phyloP scores from a whole-genome alignment of 92 coral and sea anemone genomes.

The Phenganax stokvisi region DNA sequence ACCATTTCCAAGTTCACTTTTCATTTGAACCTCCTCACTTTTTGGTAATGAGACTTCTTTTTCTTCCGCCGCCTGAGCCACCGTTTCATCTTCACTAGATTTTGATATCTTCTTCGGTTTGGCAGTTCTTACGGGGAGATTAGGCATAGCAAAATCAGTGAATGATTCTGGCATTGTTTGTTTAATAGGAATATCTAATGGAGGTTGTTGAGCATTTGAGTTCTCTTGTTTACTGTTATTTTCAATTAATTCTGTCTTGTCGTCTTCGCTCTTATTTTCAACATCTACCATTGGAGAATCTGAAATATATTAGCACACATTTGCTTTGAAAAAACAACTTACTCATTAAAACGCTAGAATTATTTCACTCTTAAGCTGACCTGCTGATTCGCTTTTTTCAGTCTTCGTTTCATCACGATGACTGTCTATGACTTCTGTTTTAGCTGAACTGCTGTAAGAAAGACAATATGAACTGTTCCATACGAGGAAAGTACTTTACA shows the following conservation, averaged over 20 bases:
- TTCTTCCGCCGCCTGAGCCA: background rate
- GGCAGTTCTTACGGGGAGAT: background rate
- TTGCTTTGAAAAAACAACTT: too few species aligned
- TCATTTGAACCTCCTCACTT: background rate
- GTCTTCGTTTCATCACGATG: too few species aligned
- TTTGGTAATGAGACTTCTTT: background rate
- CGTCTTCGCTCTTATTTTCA: background rate
- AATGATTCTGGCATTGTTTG: background rate
- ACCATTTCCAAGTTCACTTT: background rate
- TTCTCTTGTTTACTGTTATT: background rate
- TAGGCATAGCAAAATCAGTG: slow-evolving; percentile 22
- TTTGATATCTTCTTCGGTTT: slow-evolving; percentile 2
- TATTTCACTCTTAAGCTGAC: too few species aligned
- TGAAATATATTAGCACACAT: background rate
- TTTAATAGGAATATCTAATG: background rate
- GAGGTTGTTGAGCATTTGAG: background rate
- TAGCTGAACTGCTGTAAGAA: too few species aligned
- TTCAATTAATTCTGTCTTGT: background rate
- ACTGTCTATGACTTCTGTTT: too few species aligned
- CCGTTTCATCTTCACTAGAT: background rate
- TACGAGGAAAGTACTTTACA: background rate
- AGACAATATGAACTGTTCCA: too few species aligned
- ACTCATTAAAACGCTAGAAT: too few species aligned
- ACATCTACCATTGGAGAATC: slow-evolving; percentile 7
- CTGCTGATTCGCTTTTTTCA: too few species aligned